A percentile compares a stretch with the other conserved stretches of the same genome.
Evolutionary conservation across 2,113 vertebrate genomes (phyloP).

Genomic region (Cercopithecus mona): DNA sequence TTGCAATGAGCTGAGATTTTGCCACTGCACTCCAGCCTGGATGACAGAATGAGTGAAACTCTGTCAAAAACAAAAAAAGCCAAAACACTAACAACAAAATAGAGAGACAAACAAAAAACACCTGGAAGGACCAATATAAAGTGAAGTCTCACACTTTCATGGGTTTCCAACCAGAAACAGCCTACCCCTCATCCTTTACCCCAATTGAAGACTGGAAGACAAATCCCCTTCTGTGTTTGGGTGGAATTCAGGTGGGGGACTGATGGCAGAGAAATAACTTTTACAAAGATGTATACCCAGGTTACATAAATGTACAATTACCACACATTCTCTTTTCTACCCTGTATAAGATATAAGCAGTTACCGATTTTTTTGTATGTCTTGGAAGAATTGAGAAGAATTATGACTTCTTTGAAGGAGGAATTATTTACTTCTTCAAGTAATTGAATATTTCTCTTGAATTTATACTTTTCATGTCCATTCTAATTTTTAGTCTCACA

Average conservation of each 20-base stretch:
- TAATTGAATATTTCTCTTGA: background rate
- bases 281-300: background rate
- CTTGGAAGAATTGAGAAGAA: background rate
- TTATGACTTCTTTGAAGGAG: background rate
- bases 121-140: background rate
- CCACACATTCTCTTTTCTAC: background rate
- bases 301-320: background rate
- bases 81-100: no score
- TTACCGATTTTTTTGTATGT: background rate
- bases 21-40: no score
- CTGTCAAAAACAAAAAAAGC: no score
- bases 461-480: background rate
- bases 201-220: background rate
- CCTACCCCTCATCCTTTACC: accelerated
- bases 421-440: background rate
- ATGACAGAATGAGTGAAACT: no score
- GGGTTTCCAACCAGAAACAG: background rate
- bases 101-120: background rate
- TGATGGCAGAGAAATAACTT: no score
- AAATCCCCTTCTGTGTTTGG: background rate
- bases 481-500: background rate
- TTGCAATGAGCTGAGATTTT: no score
- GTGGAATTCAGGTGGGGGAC: no score
- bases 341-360: background rate
- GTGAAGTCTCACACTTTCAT: background rate